Conservation (phyloP, 1,140 invertebrate species). For the Drosophila erecta region DNA sequence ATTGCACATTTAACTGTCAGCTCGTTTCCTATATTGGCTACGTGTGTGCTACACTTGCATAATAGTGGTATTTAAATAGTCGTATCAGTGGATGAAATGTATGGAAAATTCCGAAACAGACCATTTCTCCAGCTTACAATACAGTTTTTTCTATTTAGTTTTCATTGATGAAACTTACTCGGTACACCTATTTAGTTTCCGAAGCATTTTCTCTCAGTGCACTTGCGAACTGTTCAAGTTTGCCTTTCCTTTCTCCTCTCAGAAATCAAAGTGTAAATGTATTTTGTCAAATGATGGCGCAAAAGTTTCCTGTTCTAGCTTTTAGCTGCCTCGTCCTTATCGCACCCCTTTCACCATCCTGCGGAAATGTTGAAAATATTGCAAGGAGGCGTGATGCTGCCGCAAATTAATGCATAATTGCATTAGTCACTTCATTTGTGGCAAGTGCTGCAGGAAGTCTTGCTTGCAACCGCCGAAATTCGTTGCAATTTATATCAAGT, state of each 20-base stretch:
- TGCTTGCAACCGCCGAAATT: conserved; percentile 54
- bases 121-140: not conserved
- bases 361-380: conserved; percentile 70
- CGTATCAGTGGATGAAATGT: not conserved
- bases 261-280: conserved; percentile 76
- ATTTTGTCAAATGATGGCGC: conserved; percentile 66
- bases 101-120: not conserved
- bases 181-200: no score
- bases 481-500: conserved; percentile 71
- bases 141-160: not conserved
- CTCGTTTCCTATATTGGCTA: conserved; percentile 28
- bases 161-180: no score
- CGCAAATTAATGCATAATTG: conserved; percentile 78
- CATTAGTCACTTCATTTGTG: conserved; percentile 73
- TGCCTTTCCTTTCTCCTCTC: not conserved
- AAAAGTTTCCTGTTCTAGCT: conserved; percentile 46
- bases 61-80: not conserved
- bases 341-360: conserved; percentile 5
- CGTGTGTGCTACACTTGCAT: not conserved
- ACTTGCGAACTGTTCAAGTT: not conserved
- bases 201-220: not conserved
- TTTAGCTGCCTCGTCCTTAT: conserved; percentile 5
- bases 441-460: conserved; percentile 21
- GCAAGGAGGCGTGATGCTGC: conserved; percentile 39
- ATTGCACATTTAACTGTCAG: conserved; percentile 51